A percentile compares a stretch with the other conserved stretches of the same genome.
These are phyloP conservation scores for Drosophila ezoana DNA, from an alignment of 2,888 invertebrate genomes.

Conservation along the genomic window DNA sequence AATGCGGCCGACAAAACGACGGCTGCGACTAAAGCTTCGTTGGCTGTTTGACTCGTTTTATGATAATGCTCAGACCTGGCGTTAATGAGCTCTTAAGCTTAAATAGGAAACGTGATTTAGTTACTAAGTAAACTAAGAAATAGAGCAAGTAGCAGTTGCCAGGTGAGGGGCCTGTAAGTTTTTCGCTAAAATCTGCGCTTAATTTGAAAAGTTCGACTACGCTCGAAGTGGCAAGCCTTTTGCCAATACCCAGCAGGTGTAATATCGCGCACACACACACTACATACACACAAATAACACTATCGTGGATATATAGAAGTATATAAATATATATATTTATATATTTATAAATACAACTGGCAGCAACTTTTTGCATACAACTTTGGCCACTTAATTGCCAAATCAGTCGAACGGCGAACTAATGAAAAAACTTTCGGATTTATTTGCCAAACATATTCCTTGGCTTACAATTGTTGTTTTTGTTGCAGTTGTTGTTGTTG, in stretches of 20 bases:
- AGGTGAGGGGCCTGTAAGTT: constrained; percentile 40
- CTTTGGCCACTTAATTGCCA: constrained; percentile 69
- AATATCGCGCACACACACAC: constrained; percentile 29
- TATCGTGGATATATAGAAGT: neutral
- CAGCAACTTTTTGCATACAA: constrained; percentile 75
- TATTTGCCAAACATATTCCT: constrained; percentile 43
- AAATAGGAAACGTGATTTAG: constrained; percentile 83
- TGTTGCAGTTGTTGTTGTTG: constrained; percentile 2
- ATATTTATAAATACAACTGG: constrained; percentile 22
- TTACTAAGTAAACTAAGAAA: constrained; percentile 78
- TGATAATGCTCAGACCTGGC: constrained; percentile 77
- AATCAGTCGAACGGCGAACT: constrained; percentile 61
- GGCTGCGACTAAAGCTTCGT: constrained; percentile 35
- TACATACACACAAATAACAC: neutral
- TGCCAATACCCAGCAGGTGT: constrained; percentile 58
- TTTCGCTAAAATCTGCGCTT: constrained; percentile 71
- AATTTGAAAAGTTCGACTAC: constrained; percentile 76
- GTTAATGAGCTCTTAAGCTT: constrained; percentile 82
- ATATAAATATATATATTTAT: neutral
- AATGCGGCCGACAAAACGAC: constrained; percentile 37
- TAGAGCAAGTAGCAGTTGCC: constrained; percentile 41
- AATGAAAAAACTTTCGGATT: constrained; percentile 78
- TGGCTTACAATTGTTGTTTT: constrained; percentile 14
- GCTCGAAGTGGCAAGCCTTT: constrained; percentile 42
- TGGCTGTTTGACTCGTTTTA: constrained; percentile 68